Evolutionary conservation across 2,888 invertebrate genomes (phyloP).

Genomic region (Drosophila recens): DNA sequence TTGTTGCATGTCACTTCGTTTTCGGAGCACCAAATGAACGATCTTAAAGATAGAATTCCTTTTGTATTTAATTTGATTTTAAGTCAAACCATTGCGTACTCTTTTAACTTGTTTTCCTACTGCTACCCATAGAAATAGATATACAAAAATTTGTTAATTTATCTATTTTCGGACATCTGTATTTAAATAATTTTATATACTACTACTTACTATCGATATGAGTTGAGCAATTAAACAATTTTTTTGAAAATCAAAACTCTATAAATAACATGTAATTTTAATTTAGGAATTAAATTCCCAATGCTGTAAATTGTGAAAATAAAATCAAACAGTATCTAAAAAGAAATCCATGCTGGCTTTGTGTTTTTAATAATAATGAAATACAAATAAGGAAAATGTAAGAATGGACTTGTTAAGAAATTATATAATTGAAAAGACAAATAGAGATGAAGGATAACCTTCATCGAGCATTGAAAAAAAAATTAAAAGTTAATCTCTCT

Average conservation of each 20-base stretch:
- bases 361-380: not conserved
- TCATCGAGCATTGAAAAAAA: not conserved
- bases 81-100: slow-evolving; percentile 42
- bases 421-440: slow-evolving; percentile 6
- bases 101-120: slow-evolving; percentile 36
- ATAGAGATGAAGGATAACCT: not conserved
- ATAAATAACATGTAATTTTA: slow-evolving; percentile 34
- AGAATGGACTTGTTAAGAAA: not conserved
- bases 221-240: slow-evolving; percentile 35
- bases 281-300: slow-evolving; percentile 60
- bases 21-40: slow-evolving; percentile 62
- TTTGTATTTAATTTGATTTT: slow-evolving; percentile 66
- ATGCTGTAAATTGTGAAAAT: slow-evolving; percentile 23
- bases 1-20: slow-evolving; percentile 65
- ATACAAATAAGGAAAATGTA: not conserved
- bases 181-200: slow-evolving; percentile 32
- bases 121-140: slow-evolving; percentile 10
- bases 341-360: not conserved
- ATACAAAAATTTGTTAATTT: slow-evolving; percentile 46
- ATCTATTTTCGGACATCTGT: slow-evolving; percentile 31
- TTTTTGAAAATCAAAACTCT: slow-evolving; percentile 31
- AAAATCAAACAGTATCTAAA: slow-evolving; percentile 4
- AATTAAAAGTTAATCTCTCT: slow-evolving; percentile 4
- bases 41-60: slow-evolving; percentile 59
- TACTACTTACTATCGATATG: slow-evolving; percentile 15